A percentile compares a stretch with the other conserved stretches of the same genome.
Evolutionary conservation across 2,113 vertebrate species (phyloP).

Genomic region (Chaetops frenatus): DNA sequence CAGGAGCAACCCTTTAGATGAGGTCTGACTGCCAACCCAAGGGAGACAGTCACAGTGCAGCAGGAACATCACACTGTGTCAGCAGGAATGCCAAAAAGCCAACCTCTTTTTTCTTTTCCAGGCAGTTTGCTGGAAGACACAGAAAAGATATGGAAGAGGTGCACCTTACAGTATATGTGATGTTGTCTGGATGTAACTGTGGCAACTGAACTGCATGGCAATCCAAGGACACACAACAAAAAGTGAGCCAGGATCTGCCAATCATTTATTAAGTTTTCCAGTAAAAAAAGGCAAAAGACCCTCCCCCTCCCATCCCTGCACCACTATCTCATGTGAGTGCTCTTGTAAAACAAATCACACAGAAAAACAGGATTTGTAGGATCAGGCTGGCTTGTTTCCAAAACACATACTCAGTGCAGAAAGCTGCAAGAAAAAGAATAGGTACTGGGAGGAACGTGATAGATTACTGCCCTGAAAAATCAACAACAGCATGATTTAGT

Average conservation of each 20-base stretch:
- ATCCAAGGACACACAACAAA: not conserved
- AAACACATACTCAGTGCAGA: constrained; percentile 14
- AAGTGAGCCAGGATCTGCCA: not conserved
- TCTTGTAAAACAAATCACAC: constrained; percentile 5
- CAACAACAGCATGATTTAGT: not conserved
- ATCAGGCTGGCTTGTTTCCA: constrained; percentile 45
- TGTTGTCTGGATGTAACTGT: not conserved
- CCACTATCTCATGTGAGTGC: not conserved
- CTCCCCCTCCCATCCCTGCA: not conserved
- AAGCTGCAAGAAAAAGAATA: not conserved
- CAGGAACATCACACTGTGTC: not conserved
- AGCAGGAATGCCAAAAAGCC: not conserved
- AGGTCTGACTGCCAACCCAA: not conserved
- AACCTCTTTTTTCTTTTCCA: not conserved
- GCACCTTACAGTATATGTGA: not conserved
- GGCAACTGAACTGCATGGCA: not conserved
- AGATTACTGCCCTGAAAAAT: not conserved
- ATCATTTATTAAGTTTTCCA: not conserved
- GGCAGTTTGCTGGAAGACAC: not conserved
- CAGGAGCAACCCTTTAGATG: not conserved
- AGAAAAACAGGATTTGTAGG: constrained; percentile 36
- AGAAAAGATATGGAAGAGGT: not conserved
- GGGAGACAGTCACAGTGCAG: not conserved
- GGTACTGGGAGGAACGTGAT: not conserved
- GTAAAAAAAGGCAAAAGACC: not conserved